Conservation (phyloP, 2,888 invertebrate species). For the Candidula unifasciata region DNA sequence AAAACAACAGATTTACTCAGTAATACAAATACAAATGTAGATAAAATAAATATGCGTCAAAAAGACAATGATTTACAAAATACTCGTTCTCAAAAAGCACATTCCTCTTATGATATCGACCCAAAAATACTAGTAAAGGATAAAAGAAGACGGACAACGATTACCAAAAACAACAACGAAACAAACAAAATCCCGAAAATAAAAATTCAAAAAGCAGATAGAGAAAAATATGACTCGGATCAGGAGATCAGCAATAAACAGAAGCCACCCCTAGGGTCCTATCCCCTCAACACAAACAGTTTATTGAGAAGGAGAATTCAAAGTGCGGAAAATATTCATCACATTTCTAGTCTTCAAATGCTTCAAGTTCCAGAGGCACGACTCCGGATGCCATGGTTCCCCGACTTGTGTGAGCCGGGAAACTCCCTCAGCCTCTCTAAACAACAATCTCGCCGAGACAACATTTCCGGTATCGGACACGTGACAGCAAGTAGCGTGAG, state of each 20-base stretch:
- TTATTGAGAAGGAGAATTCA: conserved; percentile 34
- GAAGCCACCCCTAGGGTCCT: not conserved
- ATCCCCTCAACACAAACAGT: conserved; percentile 21
- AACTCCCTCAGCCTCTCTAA: not conserved
- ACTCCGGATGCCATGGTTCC: not conserved
- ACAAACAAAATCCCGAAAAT: conserved; percentile 33
- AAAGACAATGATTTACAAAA: too few species aligned
- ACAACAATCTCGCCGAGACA: not conserved
- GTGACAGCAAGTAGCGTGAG: conserved; percentile 18
- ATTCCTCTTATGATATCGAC: too few species aligned
- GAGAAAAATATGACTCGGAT: not conserved
- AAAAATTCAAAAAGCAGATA: conserved; percentile 22
- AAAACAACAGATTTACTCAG: too few species aligned
- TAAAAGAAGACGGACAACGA: not conserved
- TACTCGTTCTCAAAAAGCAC: too few species aligned
- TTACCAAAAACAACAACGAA: not conserved
- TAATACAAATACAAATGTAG: too few species aligned
- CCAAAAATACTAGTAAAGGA: too few species aligned
- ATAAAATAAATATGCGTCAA: too few species aligned
- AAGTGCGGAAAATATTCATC: conserved; percentile 38
- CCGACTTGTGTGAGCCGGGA: not conserved
- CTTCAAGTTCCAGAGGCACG: conserved; percentile 21
- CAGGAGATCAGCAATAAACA: not conserved
- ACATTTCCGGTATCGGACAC: not conserved
- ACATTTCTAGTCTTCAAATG: not conserved